These are phyloP conservation scores for Callaeas wilsoni DNA, from an alignment of 2,113 vertebrate species.

Conservation along the genomic window DNA sequence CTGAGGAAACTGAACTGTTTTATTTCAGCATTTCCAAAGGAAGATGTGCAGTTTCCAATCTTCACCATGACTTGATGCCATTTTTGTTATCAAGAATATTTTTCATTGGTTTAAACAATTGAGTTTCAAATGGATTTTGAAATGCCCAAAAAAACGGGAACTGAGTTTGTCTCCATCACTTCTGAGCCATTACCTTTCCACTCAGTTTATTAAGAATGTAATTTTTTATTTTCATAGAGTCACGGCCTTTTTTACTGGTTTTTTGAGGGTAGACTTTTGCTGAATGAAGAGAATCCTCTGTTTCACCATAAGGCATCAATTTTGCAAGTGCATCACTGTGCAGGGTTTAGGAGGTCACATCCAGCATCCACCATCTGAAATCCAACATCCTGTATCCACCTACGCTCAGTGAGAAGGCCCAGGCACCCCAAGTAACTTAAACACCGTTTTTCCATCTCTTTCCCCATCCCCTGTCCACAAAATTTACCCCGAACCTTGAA, in stretches of 20 bases:
- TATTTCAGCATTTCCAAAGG: background rate
- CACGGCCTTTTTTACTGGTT: background rate
- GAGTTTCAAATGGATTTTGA: background rate
- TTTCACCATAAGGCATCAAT: background rate
- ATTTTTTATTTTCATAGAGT: background rate
- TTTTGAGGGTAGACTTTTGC: background rate
- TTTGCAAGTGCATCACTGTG: background rate
- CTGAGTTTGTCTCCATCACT: background rate
- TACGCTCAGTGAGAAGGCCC: background rate
- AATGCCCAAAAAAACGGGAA: background rate
- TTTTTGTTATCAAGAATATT: background rate
- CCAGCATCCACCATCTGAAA: background rate
- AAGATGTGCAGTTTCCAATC: background rate
- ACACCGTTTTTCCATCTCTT: background rate
- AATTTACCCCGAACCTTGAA: background rate
- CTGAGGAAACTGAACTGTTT: background rate
- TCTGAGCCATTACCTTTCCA: background rate
- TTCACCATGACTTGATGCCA: accelerated
- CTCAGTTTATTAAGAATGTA: background rate
- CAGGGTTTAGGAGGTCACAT: background rate
- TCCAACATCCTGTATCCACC: background rate
- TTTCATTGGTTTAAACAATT: background rate
- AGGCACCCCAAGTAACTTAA: background rate
- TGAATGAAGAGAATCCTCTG: background rate
- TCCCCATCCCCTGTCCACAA: background rate